Percentiles rank a stretch among this genome's conserved stretches.
Conservation (phyloP, 2,888 invertebrate species). For the Adela reaumurella region DNA sequence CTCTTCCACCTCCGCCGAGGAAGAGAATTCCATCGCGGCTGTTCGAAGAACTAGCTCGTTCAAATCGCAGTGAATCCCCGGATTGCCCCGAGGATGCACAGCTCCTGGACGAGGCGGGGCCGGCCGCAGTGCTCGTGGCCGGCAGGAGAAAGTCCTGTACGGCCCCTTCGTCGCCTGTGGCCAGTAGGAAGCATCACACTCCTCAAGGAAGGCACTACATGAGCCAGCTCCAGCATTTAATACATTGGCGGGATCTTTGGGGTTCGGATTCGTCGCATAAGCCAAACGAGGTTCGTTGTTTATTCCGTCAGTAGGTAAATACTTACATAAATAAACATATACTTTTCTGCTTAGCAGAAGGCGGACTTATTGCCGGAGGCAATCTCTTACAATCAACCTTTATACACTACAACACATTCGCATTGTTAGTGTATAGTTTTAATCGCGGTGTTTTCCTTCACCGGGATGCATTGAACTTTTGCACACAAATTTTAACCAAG, state of each 20-base stretch:
- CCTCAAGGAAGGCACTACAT: slow-evolving; percentile 35
- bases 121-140: slow-evolving; percentile 26
- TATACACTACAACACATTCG: too few species aligned
- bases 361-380: too few species aligned
- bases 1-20: background rate
- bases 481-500: too few species aligned
- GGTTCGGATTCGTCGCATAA: slow-evolving; percentile 16
- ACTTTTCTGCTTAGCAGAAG: too few species aligned
- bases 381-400: too few species aligned
- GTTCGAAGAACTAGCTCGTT: slow-evolving; percentile 24
- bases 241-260: slow-evolving; percentile 51
- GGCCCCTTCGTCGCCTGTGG: slow-evolving; percentile 49
- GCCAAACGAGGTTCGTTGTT: slow-evolving; percentile 4
- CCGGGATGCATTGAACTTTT: too few species aligned
- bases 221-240: slow-evolving; percentile 45
- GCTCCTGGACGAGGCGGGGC: slow-evolving; percentile 29
- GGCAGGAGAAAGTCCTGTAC: slow-evolving; percentile 40
- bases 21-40: slow-evolving; percentile 17
- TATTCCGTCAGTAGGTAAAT: too few species aligned
- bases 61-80: slow-evolving; percentile 31
- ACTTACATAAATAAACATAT: too few species aligned
- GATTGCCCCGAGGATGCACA: slow-evolving; percentile 45
- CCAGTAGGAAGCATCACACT: slow-evolving; percentile 41
- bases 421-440: too few species aligned
- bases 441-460: too few species aligned